Evolutionary conservation across 2,113 vertebrate species (phyloP), one percentile per base, ranked within the genome.

Genomic region (Notothenia coriiceps): DNA sequence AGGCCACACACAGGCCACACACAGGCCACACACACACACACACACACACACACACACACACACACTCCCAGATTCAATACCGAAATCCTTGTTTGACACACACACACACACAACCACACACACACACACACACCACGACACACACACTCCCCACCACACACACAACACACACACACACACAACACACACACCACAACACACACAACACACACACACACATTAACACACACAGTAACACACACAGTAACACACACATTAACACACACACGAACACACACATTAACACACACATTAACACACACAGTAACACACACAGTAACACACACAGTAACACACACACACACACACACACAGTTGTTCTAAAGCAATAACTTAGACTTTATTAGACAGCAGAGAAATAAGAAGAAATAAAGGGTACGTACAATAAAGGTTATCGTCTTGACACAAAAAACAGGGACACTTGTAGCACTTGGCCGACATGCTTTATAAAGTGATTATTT

Each of bases 131-230:
- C 44, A 65, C 44, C n/a, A n/a, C n/a, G n/a, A 65, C 50, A 29
- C 14, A 29, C 62, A 10, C 22, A 49, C 14, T n/a, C n/a, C n/a
- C 44, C n/a, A n/a, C n/a, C n/a, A 65, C 50, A 29, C 14, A 29
- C 62, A 10, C 22, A 49, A 49, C 44, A 65, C 44, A 66, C 44
- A 65, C 44, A 65, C 50, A 29, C 14, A 29, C 62, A 10, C 22
- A 49, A 49, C 44, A 65, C 44, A 66, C 44, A 65, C 44, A 65
- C 50, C n/a, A n/a, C n/a, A n/a, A 29, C 14, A 29, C 62, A 10
- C 22, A 49, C 14, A 49, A 65, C 44, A 66, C 44, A 65, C 44
- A 65, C 50, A 29, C 14, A 29, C 62, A 10, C 22, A 22, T n/a
- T n/a, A n/a, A 49, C 22, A 22, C 22, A 22, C 22, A 49, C 14